Evolutionary conservation across 2,888 invertebrate species (phyloP).

Genomic region (Lacanobia wlatinum): DNA sequence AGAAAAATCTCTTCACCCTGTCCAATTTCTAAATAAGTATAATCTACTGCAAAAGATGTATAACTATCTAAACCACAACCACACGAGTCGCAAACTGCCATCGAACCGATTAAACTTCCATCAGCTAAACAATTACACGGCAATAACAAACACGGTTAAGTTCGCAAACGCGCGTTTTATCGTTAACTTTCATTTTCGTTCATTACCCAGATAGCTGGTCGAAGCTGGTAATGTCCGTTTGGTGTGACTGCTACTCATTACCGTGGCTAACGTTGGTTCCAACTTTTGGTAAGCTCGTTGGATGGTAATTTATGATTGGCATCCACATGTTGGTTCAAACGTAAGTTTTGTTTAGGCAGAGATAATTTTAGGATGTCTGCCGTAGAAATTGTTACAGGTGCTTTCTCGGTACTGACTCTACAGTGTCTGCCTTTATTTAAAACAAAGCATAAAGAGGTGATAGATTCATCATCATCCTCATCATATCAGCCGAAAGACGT

Average conservation of each 20-base stretch:
- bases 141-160: constrained; percentile 55
- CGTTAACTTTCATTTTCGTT: constrained; percentile 77
- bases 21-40: constrained; percentile 1
- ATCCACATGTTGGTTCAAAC: not conserved
- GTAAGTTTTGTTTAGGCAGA: not conserved
- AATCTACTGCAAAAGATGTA: constrained; percentile 5
- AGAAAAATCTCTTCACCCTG: not conserved
- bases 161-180: constrained; percentile 51
- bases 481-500: too few species aligned
- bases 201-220: constrained; percentile 66
- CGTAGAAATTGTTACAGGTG: not conserved
- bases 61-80: constrained; percentile 8
- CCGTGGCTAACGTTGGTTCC: not conserved
- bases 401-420: not conserved
- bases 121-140: constrained; percentile 48
- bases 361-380: not conserved
- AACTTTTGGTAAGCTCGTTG: not conserved
- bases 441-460: not conserved
- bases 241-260: constrained; percentile 79
- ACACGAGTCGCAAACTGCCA: constrained; percentile 19
- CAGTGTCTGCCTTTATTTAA: not conserved
- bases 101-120: constrained; percentile 41
- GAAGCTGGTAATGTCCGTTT: constrained; percentile 72
- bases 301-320: not conserved
- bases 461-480: too few species aligned